A percentile compares a stretch with the other conserved stretches of the same genome.
Evolutionary conservation across 2,888 invertebrate genomes (phyloP).

Genomic region (Troides oblongomaculatus): DNA sequence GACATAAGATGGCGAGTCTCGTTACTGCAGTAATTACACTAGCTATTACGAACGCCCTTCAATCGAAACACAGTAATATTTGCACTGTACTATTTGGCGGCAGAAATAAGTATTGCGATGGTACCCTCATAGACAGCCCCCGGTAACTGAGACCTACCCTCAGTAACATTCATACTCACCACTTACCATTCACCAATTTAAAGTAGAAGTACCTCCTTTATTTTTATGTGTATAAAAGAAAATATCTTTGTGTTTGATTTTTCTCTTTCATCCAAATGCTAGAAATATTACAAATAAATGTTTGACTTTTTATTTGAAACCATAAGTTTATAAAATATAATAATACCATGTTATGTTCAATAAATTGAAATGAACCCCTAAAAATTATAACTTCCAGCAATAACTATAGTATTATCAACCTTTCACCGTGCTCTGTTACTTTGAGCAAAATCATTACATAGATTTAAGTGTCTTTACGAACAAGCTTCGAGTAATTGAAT

Average conservation of each 20-base stretch:
- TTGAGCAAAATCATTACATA: background rate
- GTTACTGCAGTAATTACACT: too few relatives aligned
- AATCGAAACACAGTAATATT: too few relatives aligned
- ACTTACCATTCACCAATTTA: too few relatives aligned
- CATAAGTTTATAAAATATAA: too few relatives aligned
- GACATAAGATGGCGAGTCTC: too few relatives aligned
- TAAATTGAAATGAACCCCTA: background rate
- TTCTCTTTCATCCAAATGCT: background rate
- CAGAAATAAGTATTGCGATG: too few relatives aligned
- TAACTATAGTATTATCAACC: background rate
- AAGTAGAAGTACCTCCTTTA: background rate
- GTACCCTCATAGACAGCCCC: too few relatives aligned
- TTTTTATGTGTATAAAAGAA: background rate
- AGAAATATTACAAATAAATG: background rate
- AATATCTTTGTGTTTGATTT: background rate
- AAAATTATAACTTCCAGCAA: background rate
- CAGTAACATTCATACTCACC: too few relatives aligned
- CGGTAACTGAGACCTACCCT: too few relatives aligned
- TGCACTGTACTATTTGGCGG: too few relatives aligned
- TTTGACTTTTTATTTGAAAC: background rate
- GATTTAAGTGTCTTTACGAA: constrained; percentile 2
- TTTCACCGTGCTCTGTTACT: background rate
- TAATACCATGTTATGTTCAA: background rate
- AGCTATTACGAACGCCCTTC: too few relatives aligned
- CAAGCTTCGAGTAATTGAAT: constrained; percentile 18